A percentile compares a stretch with the other conserved stretches of the same genome.
These are phyloP conservation scores for Bufo gargarizans DNA, from an alignment of 2,113 vertebrate genomes.

Conservation along the genomic window DNA sequence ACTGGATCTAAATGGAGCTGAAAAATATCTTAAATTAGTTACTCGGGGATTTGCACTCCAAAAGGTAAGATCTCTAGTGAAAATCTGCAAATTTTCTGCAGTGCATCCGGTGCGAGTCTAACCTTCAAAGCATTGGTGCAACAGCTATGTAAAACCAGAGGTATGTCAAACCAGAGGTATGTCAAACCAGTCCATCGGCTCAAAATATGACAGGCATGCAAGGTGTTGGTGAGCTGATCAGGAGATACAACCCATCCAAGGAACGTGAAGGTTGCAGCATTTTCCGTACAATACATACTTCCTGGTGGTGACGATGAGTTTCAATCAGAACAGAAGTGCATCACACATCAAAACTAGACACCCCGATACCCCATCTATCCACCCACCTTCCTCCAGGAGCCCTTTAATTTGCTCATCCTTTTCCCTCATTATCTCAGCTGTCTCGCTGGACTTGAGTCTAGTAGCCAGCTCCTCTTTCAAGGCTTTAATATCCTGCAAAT, in stretches of 20 bases:
- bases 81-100: no score
- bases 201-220: background rate
- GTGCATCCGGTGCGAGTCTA: no score
- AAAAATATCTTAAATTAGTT: no score
- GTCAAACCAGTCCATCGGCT: no score
- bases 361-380: background rate
- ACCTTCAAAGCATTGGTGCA: background rate
- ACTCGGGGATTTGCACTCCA: no score
- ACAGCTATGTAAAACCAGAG: background rate
- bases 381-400: slow-evolving; percentile 92
- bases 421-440: slow-evolving; percentile 89
- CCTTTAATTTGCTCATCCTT: slow-evolving; percentile 97
- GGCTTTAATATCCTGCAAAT: slow-evolving; percentile 87
- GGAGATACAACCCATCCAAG: no score
- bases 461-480: slow-evolving; percentile 90
- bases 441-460: slow-evolving; percentile 88
- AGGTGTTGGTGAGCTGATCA: no score
- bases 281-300: background rate
- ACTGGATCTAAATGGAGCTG: no score
- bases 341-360: background rate
- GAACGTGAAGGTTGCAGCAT: no score
- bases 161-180: no score
- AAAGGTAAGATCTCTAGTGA: no score
- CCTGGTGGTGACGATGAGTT: no score
- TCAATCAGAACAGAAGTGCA: background rate